A percentile compares a stretch with the other conserved stretches of the same genome.
Evolutionary conservation across 2,797 vertebrate genomes (phyloP).

Genomic region (Pterois miles): DNA sequence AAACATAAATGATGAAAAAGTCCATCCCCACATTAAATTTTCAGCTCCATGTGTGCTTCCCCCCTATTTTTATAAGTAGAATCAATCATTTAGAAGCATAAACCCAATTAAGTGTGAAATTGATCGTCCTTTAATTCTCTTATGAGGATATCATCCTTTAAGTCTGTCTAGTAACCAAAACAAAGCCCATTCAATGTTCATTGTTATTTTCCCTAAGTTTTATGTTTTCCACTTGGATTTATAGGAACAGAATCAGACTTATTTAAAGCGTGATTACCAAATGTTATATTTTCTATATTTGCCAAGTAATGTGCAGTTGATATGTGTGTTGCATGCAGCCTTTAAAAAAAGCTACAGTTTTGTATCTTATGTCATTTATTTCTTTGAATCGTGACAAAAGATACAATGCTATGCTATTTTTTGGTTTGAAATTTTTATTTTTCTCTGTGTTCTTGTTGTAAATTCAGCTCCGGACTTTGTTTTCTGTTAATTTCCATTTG

Average conservation of each 20-base stretch:
- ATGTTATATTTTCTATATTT: not conserved
- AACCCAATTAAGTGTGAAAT: not conserved
- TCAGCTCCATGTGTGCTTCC: not conserved
- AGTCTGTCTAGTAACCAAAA: not conserved
- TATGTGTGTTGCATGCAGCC: not conserved
- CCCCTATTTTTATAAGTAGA: not conserved
- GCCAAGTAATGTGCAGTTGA: not conserved
- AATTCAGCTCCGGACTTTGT: conserved; percentile 34
- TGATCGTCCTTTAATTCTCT: not conserved
- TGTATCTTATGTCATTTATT: not conserved
- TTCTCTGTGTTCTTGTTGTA: conserved; percentile 40
- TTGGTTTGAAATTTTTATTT: not conserved
- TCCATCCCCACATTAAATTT: not conserved
- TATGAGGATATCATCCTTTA: not conserved
- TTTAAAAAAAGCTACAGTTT: not conserved
- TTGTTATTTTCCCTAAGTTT: not conserved
- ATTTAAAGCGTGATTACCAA: not conserved
- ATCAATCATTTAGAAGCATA: not conserved
- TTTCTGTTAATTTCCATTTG: conserved; percentile 82
- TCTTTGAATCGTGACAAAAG: not conserved
- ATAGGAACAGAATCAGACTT: conserved; percentile 13
- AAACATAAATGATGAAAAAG: not conserved
- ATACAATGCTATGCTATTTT: not conserved
- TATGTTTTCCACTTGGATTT: conserved; percentile 9
- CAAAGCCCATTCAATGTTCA: not conserved